These are phyloP conservation scores for Hoplostethus atlanticus DNA, from an alignment of 2,797 vertebrate genomes.

Conservation along the genomic window DNA sequence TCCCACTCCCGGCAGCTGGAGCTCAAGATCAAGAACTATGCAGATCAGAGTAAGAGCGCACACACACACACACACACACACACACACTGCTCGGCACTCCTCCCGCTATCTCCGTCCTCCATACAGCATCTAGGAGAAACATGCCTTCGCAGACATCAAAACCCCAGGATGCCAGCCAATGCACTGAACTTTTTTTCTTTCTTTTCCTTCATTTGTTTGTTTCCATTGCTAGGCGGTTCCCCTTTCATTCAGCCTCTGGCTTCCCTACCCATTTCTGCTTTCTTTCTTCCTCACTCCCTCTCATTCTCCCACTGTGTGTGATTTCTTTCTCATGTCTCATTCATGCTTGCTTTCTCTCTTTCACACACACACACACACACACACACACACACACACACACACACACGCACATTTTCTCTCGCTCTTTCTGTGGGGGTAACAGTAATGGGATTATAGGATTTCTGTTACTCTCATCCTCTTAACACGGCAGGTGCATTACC, in stretches of 20 bases:
- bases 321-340: slow-evolving; percentile 20
- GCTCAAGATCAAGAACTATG: slow-evolving; percentile 96
- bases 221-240: neutral
- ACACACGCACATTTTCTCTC: slow-evolving; percentile 8
- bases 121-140: neutral
- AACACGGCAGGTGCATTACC: slow-evolving; percentile 54
- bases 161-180: neutral
- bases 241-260: neutral
- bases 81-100: neutral
- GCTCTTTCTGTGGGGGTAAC: slow-evolving; percentile 41
- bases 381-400: slow-evolving; percentile 4
- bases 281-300: neutral
- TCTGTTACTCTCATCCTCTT: slow-evolving; percentile 69
- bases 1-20: slow-evolving; percentile 95
- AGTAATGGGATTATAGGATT: slow-evolving; percentile 81
- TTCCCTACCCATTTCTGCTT: too few relatives aligned
- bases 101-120: neutral
- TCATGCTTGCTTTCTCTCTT: neutral
- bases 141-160: neutral
- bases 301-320: slow-evolving; percentile 1
- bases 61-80: neutral
- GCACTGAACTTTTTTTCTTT: neutral
- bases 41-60: slow-evolving; percentile 90
- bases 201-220: neutral
- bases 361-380: neutral